Conservation (phyloP, 2,797 vertebrate species). For the Sparidentex hasta region DNA sequence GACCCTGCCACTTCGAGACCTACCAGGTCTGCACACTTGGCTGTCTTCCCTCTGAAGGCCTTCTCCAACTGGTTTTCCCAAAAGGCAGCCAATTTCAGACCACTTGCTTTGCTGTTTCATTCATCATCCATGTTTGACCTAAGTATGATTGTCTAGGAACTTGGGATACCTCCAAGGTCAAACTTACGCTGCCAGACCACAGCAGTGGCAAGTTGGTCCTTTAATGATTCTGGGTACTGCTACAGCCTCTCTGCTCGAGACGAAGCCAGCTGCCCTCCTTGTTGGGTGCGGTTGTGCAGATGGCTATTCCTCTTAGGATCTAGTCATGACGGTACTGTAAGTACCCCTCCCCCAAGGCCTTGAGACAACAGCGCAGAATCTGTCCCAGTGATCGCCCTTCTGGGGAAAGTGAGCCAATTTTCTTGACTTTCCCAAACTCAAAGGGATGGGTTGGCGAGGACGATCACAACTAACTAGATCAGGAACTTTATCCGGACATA, state of each 20-base stretch:
- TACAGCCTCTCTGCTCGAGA: neutral
- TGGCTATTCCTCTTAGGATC: neutral
- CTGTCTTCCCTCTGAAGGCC: neutral
- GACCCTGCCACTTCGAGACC: neutral
- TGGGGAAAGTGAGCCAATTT: neutral
- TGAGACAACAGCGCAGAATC: neutral
- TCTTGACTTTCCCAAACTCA: neutral
- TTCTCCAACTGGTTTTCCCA: neutral
- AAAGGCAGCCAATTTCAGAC: neutral
- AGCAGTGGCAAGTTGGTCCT: neutral
- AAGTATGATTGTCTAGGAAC: neutral
- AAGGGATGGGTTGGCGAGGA: neutral
- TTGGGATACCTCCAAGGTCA: neutral
- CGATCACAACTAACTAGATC: too few species aligned
- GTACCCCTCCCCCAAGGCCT: neutral
- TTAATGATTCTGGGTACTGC: neutral
- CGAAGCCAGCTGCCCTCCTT: neutral
- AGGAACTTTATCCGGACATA: neutral
- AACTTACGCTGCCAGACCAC: neutral
- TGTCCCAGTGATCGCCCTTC: too few species aligned
- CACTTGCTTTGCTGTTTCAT: neutral
- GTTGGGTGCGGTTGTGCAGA: neutral
- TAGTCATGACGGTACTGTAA: neutral
- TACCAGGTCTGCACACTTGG: slow-evolving; percentile 6
- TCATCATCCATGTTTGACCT: neutral